Base-by-base conservation (phyloP, 1,140 invertebrate species). In the Atta cephalotes region DNA sequence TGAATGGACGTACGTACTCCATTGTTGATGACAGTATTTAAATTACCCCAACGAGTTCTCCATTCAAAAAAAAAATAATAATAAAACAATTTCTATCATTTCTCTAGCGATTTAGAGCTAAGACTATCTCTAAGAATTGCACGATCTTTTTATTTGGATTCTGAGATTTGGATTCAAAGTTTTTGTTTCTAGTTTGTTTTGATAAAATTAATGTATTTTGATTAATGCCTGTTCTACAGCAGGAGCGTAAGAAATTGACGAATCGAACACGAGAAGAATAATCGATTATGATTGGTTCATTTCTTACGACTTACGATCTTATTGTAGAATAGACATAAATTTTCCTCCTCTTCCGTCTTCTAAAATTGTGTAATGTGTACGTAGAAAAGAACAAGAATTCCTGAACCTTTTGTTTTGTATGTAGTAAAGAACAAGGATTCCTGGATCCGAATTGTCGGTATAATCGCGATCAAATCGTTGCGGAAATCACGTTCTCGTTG, bases 401-500 rank as follows among this genome's bases (percentile, higher is more conserved):
- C 51, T 10, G 65, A 51, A n/a, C 4, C 3, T 21, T 62, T 25
- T 25, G 25, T 25, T 25, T 25, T 35, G 31, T 9, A 53, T 2
- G 45, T 56, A 25, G 6, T n/a, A 14, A 28, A 35, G 10, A 18
- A 5, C 2, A 6, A 31, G 10, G 18, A n/a, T 58, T 45, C 2
- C 12, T 21, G 31, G 9, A 58, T 70, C 51, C 1, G 5, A n/a
- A 28, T 3, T 39, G 49, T n/a, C 35, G 35, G 6, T 45, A 18
- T 35, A 25, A 49, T 82, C 39, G 70, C n/a, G 70, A 74, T 2
- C 21, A 58, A 58, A 60, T 45, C 4, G 39, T 51, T 18, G 21
- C 66, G 80, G 25, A 72, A 84, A 74, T 76, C n/a, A 56, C 28
- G 31, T 49, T 28, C 39, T 82, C 3, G 35, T 82, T 62, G 21